phyloP scores from a whole-genome alignment of 2,888 invertebrate species.

The Tridacna crocea region DNA sequence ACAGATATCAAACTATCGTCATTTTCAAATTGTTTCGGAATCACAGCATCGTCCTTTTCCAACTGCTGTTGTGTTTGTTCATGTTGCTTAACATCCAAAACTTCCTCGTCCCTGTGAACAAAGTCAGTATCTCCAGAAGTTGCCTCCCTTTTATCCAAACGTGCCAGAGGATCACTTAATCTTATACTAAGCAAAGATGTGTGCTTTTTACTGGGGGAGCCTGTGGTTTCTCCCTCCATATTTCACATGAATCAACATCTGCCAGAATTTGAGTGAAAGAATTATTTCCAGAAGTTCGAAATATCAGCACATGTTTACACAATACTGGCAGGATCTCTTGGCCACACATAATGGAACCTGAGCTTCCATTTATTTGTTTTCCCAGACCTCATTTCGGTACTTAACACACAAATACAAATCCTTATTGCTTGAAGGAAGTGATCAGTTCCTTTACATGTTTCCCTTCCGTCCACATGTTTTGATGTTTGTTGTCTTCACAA shows the following conservation, averaged over 20 bases:
- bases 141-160: neutral
- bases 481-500: no score
- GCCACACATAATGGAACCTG: no score
- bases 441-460: no score
- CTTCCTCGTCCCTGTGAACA: neutral
- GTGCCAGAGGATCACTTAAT: slow-evolving; percentile 6
- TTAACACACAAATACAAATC: no score
- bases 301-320: no score
- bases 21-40: neutral
- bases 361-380: no score
- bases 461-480: no score
- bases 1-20: neutral
- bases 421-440: no score
- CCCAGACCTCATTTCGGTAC: no score
- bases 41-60: neutral
- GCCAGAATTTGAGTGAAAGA: neutral
- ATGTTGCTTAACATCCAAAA: neutral
- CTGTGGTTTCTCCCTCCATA: neutral
- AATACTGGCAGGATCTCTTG: no score
- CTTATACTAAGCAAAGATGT: slow-evolving; percentile 20
- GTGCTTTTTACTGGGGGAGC: neutral
- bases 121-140: neutral
- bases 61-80: neutral
- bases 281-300: no score
- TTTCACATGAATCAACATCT: neutral